Evolutionary conservation across 2,797 vertebrate genomes (phyloP).

Genomic region (Leptatherina wallacei): DNA sequence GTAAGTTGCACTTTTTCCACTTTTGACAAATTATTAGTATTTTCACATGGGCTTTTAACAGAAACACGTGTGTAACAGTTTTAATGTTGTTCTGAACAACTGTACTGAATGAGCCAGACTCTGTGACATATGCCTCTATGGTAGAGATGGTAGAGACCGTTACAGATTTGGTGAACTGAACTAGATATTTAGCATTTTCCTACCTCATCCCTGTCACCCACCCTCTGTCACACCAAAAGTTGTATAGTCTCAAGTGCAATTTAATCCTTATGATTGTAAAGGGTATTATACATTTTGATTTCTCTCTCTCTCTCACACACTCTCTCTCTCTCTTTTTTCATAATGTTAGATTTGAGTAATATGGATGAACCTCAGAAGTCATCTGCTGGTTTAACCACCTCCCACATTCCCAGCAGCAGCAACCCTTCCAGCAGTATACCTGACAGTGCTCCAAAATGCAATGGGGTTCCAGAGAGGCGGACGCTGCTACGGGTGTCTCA

Average conservation of each 20-base stretch:
- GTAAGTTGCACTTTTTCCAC: slow-evolving; percentile 43
- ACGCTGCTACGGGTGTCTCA: slow-evolving; percentile 86
- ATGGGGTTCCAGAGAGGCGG: slow-evolving; percentile 83
- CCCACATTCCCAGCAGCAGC: slow-evolving; percentile 29
- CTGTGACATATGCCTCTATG: not conserved
- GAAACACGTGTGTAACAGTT: not conserved
- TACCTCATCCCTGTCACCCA: not conserved
- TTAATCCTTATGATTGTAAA: not conserved
- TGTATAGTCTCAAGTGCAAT: not conserved
- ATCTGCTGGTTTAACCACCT: slow-evolving; percentile 8
- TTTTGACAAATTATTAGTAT: not conserved
- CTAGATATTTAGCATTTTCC: not conserved
- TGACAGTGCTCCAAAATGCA: slow-evolving; percentile 76
- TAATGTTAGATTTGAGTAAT: slow-evolving; percentile 25
- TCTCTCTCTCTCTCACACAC: too few relatives aligned
- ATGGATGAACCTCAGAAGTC: slow-evolving; percentile 64
- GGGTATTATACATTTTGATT: not conserved
- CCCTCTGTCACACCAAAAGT: not conserved
- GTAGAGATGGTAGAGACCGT: not conserved
- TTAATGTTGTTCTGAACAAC: slow-evolving; percentile 1
- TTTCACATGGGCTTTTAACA: not conserved
- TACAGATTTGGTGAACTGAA: slow-evolving; percentile 3
- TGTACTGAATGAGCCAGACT: slow-evolving; percentile 7
- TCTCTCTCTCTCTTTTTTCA: too few relatives aligned
- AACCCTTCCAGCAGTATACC: slow-evolving; percentile 47